Evolutionary conservation across 2,113 vertebrate species (phyloP).

Genomic region (Phalacrocorax pelagicus): DNA sequence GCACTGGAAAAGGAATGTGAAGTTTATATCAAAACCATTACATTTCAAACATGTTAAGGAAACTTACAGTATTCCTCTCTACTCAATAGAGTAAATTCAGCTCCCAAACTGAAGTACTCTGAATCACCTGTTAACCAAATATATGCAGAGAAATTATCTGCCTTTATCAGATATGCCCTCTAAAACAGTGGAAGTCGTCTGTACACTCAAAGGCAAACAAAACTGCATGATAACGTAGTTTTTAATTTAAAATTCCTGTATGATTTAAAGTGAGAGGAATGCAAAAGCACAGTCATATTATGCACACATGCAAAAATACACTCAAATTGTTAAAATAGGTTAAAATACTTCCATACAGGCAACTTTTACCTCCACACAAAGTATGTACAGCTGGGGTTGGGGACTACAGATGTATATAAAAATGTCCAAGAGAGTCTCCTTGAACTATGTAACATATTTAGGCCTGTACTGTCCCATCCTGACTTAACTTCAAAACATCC

Average conservation of each 20-base stretch:
- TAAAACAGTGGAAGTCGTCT: background rate
- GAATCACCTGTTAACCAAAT: background rate
- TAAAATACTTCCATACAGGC: background rate
- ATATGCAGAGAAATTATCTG: background rate
- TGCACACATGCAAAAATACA: background rate
- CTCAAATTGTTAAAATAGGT: background rate
- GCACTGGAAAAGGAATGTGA: background rate
- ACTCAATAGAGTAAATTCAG: background rate
- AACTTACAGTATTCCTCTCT: background rate
- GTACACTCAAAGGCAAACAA: background rate
- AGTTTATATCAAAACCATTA: background rate
- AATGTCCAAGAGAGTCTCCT: background rate
- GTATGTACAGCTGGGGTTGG: background rate
- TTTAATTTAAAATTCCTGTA: background rate
- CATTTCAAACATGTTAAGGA: background rate
- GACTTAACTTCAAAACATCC: background rate
- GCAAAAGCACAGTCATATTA: background rate
- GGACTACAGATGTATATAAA: background rate
- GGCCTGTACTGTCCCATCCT: background rate
- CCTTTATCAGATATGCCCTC: background rate
- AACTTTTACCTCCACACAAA: background rate
- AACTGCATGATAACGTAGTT: accelerated
- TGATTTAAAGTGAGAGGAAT: background rate
- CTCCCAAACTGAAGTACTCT: background rate
- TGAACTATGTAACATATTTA: background rate